These are phyloP conservation scores for Percina caprodes DNA, from an alignment of 2,113 vertebrate species.

Conservation along the genomic window DNA sequence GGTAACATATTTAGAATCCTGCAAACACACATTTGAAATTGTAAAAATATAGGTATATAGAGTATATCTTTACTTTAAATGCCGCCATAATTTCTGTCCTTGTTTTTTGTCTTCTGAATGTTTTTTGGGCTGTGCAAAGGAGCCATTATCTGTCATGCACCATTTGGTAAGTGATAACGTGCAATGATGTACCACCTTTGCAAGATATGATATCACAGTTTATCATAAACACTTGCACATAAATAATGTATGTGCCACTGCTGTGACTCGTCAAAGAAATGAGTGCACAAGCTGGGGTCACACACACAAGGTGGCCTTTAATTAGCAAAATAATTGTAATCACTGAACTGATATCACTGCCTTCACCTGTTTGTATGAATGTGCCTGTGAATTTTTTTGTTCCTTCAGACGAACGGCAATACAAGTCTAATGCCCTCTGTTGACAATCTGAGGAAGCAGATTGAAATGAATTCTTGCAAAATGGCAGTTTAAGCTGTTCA, in stretches of 20 bases:
- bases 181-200: slow-evolving; percentile 43
- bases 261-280: slow-evolving; percentile 26
- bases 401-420: slow-evolving; percentile 45
- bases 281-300: slow-evolving; percentile 4
- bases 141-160: slow-evolving; percentile 20
- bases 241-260: slow-evolving; percentile 43
- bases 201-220: slow-evolving; percentile 45
- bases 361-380: slow-evolving; percentile 16
- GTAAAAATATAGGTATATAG: too few species aligned
- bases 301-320: slow-evolving; percentile 17
- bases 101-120: slow-evolving; percentile 17
- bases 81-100: slow-evolving; percentile 23
- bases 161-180: slow-evolving; percentile 54
- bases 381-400: slow-evolving; percentile 16
- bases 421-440: slow-evolving; percentile 77
- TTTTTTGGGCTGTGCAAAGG: neutral
- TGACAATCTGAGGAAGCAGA: slow-evolving; percentile 72
- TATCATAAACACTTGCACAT: slow-evolving; percentile 46
- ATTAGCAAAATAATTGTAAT: slow-evolving; percentile 22
- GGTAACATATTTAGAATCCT: slow-evolving; percentile 22
- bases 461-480: slow-evolving; percentile 70
- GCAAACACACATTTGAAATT: neutral
- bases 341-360: neutral
- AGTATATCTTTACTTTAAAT: neutral
- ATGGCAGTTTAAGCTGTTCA: slow-evolving; percentile 63